A percentile compares a stretch with the other conserved stretches of the same genome.
Evolutionary conservation across 2,888 invertebrate species (phyloP).

Genomic region (Ashinkailepas kermadecensis): DNA sequence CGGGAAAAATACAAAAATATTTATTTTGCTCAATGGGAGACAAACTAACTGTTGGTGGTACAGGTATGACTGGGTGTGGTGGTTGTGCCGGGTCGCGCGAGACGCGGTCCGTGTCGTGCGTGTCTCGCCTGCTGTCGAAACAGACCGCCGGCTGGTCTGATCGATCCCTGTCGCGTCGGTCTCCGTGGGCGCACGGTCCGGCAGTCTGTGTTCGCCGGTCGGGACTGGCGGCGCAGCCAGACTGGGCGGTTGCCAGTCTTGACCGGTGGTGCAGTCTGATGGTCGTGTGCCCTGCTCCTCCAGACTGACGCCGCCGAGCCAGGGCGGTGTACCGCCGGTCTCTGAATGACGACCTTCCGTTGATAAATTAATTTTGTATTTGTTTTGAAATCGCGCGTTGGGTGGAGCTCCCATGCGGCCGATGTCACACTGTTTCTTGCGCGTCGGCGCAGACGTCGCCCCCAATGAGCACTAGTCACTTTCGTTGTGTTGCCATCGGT

Average conservation of each 20-base stretch:
- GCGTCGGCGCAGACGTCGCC: neutral
- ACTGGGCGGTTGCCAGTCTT: too few relatives aligned
- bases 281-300: too few relatives aligned
- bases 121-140: neutral
- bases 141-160: neutral
- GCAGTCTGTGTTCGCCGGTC: too few relatives aligned
- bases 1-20: constrained; percentile 18
- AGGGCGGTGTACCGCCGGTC: neutral
- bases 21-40: constrained; percentile 22
- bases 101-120: neutral
- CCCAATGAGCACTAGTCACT: constrained; percentile 11
- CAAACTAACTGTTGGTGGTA: constrained; percentile 17
- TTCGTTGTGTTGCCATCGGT: constrained; percentile 18
- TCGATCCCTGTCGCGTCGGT: too few relatives aligned
- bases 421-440: neutral
- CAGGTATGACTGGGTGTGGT: neutral
- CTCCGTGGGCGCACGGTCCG: too few relatives aligned
- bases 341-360: neutral
- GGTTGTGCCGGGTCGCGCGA: too few relatives aligned
- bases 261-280: too few relatives aligned
- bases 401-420: neutral
- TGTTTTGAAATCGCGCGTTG: constrained; percentile 16
- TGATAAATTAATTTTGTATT: constrained; percentile 21
- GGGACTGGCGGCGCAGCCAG: too few relatives aligned
- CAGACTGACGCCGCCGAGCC: too few relatives aligned